Percentiles rank a stretch among this genome's conserved stretches.
Conservation (phyloP, 2,888 invertebrate species). For the Dicyrtomina minuta region DNA sequence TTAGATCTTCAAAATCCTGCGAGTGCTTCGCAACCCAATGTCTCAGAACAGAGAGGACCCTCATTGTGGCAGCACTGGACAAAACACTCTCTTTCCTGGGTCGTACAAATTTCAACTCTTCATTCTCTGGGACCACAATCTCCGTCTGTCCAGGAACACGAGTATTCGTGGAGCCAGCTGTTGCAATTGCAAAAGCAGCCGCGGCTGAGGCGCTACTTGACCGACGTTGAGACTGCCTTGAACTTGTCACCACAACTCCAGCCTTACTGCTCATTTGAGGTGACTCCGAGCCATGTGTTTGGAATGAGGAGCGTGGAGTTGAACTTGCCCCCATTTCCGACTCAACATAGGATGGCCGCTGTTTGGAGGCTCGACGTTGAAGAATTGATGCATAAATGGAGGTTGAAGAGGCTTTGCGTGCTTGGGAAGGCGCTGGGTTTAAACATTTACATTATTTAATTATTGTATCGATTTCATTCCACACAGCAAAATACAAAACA, state of each 20-base stretch:
- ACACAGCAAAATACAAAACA: too few relatives aligned
- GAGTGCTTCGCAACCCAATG: slow-evolving; percentile 92
- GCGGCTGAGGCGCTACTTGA: slow-evolving; percentile 82
- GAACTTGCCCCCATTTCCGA: slow-evolving; percentile 55
- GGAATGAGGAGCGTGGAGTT: slow-evolving; percentile 65
- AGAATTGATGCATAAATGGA: slow-evolving; percentile 53
- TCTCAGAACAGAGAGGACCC: slow-evolving; percentile 86
- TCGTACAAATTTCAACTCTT: slow-evolving; percentile 56
- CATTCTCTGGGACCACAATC: slow-evolving; percentile 53
- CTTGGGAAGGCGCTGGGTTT: slow-evolving; percentile 48
- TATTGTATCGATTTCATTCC: neutral
- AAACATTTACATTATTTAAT: slow-evolving; percentile 5
- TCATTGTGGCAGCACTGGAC: slow-evolving; percentile 90
- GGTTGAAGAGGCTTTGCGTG: slow-evolving; percentile 52
- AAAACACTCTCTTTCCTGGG: slow-evolving; percentile 72
- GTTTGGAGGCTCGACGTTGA: slow-evolving; percentile 53
- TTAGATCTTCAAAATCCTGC: slow-evolving; percentile 59
- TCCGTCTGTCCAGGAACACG: slow-evolving; percentile 54
- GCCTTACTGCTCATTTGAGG: slow-evolving; percentile 69
- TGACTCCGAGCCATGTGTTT: slow-evolving; percentile 60
- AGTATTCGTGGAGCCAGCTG: slow-evolving; percentile 55
- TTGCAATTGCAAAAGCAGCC: slow-evolving; percentile 75
- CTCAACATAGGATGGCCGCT: slow-evolving; percentile 55
- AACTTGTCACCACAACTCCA: slow-evolving; percentile 88
- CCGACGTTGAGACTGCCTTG: slow-evolving; percentile 83